Base-by-base conservation (phyloP, 2,113 vertebrate genomes). In the Ictalurus furcatus region DNA sequence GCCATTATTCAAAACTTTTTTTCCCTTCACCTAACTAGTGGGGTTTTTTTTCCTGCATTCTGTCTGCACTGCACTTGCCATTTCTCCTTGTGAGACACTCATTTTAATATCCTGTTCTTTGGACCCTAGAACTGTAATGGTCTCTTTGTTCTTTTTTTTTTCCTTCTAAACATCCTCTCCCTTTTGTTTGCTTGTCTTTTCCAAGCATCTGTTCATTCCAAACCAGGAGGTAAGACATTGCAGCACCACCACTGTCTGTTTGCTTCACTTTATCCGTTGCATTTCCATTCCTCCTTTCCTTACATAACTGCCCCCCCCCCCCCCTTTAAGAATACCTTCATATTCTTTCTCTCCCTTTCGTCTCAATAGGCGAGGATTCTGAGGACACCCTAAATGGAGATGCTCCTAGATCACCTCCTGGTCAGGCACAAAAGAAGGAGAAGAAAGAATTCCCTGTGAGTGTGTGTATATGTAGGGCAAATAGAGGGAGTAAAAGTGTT, bases 361-460 rank as follows among this genome's bases (percentile, higher is more conserved):
- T 67, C 28, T 89, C 28, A 74, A 5, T 89, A 95, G 94, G 97
- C 54, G 96, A 96, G 9, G 96, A 98, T 13, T 96, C 96, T 6
- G 94, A 97, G 86, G 93, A 92, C 73, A 96, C 96, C 88, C 92
- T 96, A 89, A 96, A 96, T 0, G 97, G 96, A 89, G 97, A 96
- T 91, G 94, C 95, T 40, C 92, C 95, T 16, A 96, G 94, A 34
- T 94, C 96, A 1, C 94, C 96, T 63, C 96, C 96, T 28, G 96
- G 95, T 0, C 94, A 96, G 74, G 96, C 96, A 56, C 94, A 97
- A 61, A 97, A 97, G 88, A 98, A 97, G 89, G 98, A 99, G 92
- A 98, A 96, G 74, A 97, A 96, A 92, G 98, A 99, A 79, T 99
- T 97, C 88, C 98, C 97, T 78, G 98, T 99, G 92, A 92, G 98